Evolutionary conservation across 2,888 invertebrate genomes (phyloP), one percentile per base, ranked within the genome.

Genomic region (Petrolisthes manimaculis): DNA sequence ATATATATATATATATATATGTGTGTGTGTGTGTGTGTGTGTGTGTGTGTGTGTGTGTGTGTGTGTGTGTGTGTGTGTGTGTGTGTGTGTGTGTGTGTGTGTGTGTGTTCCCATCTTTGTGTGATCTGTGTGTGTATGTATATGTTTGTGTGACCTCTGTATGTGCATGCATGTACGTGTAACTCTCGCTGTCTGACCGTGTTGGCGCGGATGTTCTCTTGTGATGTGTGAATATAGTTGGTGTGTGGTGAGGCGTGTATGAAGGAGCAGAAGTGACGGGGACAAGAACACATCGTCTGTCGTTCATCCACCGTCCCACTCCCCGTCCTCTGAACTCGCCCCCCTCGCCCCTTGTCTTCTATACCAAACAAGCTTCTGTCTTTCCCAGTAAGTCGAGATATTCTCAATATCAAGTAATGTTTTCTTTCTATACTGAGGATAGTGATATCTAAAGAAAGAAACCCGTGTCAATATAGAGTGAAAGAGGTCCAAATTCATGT

Each of bases 1-100:
- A 71, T 69, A 51, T 83, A 71, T 69, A 71, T 71, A 71, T 69
- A 37, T 8, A 54, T 54, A n/a, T 74, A 53, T 54, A 54, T 75
- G 67, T 75, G 21, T 75, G 55, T 8, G 67, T 5, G 21, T 55
- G 74, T 75, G 14, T 54, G 21, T 55, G 67, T 54, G 21, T 12
- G 37, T 55, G 37, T 24, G 21, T 55, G 9, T 55, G 75, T 55
- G 54, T 74, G 24, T 24, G 54, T 83, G 24, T 69, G 12, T 12
- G 56, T 69, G 69, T 37, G 37, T 69, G 37, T 69, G n/a, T 80
- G 18, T 80, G 4, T 55, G 5, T 80, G 9, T 53, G 5, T 80
- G 9, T 80, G 9, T 55, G 54, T 55, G n/a, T 80, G 51, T 83
- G n/a, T 37, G 51, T 54, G 9, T 74, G 56, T 51, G 18, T 74